A percentile compares a stretch with the other conserved stretches of the same genome.
phyloP scores from a whole-genome alignment of 2,888 invertebrate species.

The Psylliodes chrysocephalus region DNA sequence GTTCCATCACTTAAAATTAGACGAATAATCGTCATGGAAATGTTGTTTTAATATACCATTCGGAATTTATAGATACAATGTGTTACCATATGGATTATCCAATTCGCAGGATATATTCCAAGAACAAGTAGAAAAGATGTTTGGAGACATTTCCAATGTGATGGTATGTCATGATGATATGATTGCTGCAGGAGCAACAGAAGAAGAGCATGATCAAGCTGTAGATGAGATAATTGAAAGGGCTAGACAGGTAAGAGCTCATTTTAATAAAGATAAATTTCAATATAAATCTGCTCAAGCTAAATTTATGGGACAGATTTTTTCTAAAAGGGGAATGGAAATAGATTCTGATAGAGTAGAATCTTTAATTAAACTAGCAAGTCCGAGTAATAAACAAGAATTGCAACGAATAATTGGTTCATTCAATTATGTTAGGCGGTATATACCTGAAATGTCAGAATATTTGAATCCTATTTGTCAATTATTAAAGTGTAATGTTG shows the following conservation, averaged over 20 bases:
- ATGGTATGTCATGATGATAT: conserved; percentile 42
- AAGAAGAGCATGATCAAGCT: not conserved
- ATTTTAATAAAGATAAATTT: conserved; percentile 18
- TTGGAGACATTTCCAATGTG: conserved; percentile 37
- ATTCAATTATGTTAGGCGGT: too few species aligned
- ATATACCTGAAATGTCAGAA: too few species aligned
- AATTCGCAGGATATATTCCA: conserved; percentile 44
- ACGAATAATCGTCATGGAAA: conserved; percentile 40
- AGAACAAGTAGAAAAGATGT: conserved; percentile 38
- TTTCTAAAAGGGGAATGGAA: conserved; percentile 6
- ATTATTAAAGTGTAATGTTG: too few species aligned
- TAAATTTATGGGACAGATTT: conserved; percentile 25
- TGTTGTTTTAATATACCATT: conserved; percentile 41
- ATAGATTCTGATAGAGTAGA: conserved; percentile 10
- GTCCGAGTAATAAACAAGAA: too few species aligned
- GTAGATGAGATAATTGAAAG: not conserved
- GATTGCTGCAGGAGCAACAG: conserved; percentile 7
- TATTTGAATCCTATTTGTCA: too few species aligned
- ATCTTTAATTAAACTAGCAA: not conserved
- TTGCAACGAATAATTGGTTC: too few species aligned
- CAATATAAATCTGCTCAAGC: conserved; percentile 5
- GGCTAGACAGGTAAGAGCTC: not conserved
- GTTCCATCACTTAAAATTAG: conserved; percentile 36
- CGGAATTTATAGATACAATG: conserved; percentile 36
- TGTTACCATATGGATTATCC: conserved; percentile 42